Evolutionary conservation across 2,797 vertebrate species (phyloP), one percentile per base, ranked within the genome.

Genomic region (Enteromius argenteus): DNA sequence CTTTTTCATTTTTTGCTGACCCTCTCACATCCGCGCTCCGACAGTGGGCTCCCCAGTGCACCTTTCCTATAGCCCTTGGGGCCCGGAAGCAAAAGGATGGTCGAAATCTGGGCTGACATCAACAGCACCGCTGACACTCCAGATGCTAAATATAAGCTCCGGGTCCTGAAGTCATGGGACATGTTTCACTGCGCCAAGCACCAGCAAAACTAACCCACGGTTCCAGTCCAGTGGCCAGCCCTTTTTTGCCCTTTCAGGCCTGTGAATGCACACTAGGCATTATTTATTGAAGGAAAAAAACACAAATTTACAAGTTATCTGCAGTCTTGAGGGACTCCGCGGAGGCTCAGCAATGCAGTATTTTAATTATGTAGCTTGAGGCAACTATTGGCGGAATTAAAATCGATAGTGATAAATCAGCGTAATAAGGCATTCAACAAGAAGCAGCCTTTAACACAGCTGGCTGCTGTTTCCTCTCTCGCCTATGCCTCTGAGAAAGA

Each of bases 321-420:
- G 86, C 89, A 85, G 83, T 90, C 88, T 87, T 88, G 82, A 74
- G 85, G 88, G 88, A 88, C 85, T 78, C 79, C 13, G 83, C 72
- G 89, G 79, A 89, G 81, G 90, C 83, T 91, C 89, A 87, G 76
- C 88, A 87, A 75, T 78, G 87, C 84, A 82, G 89, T 87, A 87
- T 90, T 93, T 93, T 93, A 94, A 93, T 90, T 91, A 93, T 88
- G 86, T 86, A 87, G 88, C 92, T 93, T 66, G 67, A 85, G 91
- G 92, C 90, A 64, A 67, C 87, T 86, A 91, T 91, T 89, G 87
- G 82, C 78, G 82, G 84, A 91, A 92, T 91, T 90, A 85, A 80
- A 92, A 90, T 92, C 92, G 90, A 91, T 91, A 89, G 85, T 82
- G 90, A 93, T 92, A 93, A 92, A 94, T 93, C 92, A 91, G 90